Percentiles rank a stretch among this genome's conserved stretches.
Evolutionary conservation across 2,113 vertebrate genomes (phyloP).

Genomic region (Megaleporinus macrocephalus): DNA sequence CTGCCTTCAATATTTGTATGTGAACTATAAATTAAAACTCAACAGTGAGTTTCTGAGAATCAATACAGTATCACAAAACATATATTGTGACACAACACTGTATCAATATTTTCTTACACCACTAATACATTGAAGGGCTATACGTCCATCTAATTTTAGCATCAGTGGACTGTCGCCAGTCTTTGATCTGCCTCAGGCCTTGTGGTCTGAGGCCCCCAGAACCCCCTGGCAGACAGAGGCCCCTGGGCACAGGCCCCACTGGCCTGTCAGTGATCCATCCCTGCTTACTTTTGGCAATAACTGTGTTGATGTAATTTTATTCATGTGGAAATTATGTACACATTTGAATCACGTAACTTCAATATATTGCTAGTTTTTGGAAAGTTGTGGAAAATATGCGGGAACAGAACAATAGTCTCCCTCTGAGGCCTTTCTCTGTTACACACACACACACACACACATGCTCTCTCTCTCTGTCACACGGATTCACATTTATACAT

Average conservation of each 20-base stretch:
- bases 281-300: neutral
- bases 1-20: no score
- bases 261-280: neutral
- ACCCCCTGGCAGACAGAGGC: neutral
- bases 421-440: neutral
- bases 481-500: constrained; percentile 17
- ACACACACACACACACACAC: constrained; percentile 10
- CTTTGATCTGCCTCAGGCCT: neutral
- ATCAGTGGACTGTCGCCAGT: neutral
- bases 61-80: no score
- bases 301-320: neutral
- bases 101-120: no score
- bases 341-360: neutral
- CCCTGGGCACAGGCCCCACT: neutral
- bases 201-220: neutral
- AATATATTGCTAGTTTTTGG: neutral
- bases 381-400: neutral
- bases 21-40: no score
- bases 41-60: no score
- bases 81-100: no score
- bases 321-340: neutral
- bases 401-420: neutral
- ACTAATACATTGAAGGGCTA: no score
- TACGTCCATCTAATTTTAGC: neutral
- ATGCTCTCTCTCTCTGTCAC: neutral